phyloP scores from a whole-genome alignment of 2,797 vertebrate genomes.

The Zenarchopterus dispar region DNA sequence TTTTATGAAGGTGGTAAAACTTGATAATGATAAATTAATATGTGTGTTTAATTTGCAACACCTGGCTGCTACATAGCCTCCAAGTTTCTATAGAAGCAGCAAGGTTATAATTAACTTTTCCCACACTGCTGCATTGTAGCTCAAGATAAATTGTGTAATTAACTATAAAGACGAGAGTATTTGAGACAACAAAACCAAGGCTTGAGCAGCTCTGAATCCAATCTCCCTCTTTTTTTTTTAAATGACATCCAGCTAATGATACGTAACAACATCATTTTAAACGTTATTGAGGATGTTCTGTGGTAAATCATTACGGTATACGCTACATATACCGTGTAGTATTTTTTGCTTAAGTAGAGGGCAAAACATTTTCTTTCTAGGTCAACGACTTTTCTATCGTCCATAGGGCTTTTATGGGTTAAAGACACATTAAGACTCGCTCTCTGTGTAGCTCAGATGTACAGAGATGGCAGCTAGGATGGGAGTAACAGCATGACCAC shows the following conservation, averaged over 20 bases:
- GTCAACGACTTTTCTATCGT: slow-evolving; percentile 32
- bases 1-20: too few species aligned
- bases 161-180: slow-evolving; percentile 5
- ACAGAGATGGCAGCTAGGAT: slow-evolving; percentile 22
- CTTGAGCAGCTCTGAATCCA: slow-evolving; percentile 13
- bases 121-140: too few species aligned
- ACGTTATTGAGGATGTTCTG: slow-evolving; percentile 75
- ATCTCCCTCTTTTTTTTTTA: slow-evolving; percentile 24
- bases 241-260: slow-evolving; percentile 35
- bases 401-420: slow-evolving; percentile 31
- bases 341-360: slow-evolving; percentile 33
- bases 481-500: slow-evolving; percentile 46
- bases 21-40: too few species aligned
- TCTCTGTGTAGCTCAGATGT: slow-evolving; percentile 42
- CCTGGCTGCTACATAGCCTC: too few species aligned
- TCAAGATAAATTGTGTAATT: too few species aligned
- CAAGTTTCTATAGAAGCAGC: too few species aligned
- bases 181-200: slow-evolving; percentile 18
- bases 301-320: slow-evolving; percentile 48
- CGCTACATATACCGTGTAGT: slow-evolving; percentile 12
- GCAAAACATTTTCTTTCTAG: slow-evolving; percentile 25
- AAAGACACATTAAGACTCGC: slow-evolving; percentile 25
- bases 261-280: slow-evolving; percentile 41
- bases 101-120: too few species aligned
- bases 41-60: too few species aligned